Base-by-base conservation (phyloP, 1,140 invertebrate species). In the Drosophila mauritiana region DNA sequence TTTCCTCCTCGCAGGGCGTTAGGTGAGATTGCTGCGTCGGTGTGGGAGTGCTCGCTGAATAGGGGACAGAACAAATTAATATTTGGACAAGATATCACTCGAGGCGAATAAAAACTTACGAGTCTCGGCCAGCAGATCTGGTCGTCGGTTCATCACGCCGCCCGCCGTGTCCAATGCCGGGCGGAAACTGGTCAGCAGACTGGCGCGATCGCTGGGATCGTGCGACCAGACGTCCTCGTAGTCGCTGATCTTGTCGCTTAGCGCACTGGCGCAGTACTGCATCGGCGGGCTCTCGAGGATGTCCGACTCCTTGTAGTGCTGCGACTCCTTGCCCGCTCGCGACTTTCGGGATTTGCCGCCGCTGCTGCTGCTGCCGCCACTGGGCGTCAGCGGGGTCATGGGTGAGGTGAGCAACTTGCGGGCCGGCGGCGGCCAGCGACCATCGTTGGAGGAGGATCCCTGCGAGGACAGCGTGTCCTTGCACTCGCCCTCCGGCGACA, bases 171-270 rank as follows among this genome's bases (percentile, higher is more conserved):
- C 86, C 27, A 53, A 45, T 0, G 72, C 72, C 0, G 68, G 68
- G 0, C 68, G 65, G 53, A 92, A 92, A 92, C 94, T 80, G 84
- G 93, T 83, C 93, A 94, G 73, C 91, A 94, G 78, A 91, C 92
- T 61, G 92, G 86, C 70, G 91, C 92, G 52, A 92, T 92, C 91
- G 91, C 75, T 92, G 91, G 58, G 94, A 93, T 97, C 95, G 46
- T 94, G 95, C 39, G 95, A 95, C 97, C 97, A 98, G 69, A 98
- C 96, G 91, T 98, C 98, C 93, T 99, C 97, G 91, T 99, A 99
- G 93, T 99, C 98, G 63, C 97, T 98, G 22, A 97, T 95, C 93
- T 98, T 98, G 90, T 98, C 97, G 46, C 96, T 96, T 7, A 98
- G 93, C 6, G 96, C 97, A 91, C 97, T 98, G 64, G 96, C 94